A percentile compares a stretch with the other conserved stretches of the same genome.
Conservation (phyloP, 1,140 invertebrate species). For the Caenorhabditis brenneri region DNA sequence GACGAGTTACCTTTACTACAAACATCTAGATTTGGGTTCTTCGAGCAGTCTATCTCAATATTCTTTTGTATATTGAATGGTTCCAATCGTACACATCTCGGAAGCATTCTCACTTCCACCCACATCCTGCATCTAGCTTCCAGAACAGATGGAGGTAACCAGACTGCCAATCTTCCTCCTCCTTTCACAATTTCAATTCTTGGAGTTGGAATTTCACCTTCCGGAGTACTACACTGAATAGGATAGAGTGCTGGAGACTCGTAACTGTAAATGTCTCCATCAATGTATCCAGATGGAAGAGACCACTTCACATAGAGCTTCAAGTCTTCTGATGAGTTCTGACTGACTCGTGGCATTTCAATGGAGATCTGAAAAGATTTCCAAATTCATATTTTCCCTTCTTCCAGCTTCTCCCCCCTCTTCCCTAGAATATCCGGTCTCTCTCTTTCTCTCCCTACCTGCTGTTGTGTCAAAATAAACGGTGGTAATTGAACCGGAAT, state of each 20-base stretch:
- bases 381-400: too few relatives aligned
- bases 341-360: slow-evolving; percentile 33
- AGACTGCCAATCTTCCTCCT: slow-evolving; percentile 50
- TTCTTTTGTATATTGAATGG: slow-evolving; percentile 55
- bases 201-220: slow-evolving; percentile 56
- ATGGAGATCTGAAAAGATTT: slow-evolving; percentile 39
- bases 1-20: slow-evolving; percentile 51
- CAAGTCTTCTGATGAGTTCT: neutral
- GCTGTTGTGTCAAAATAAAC: slow-evolving; percentile 34
- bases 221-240: slow-evolving; percentile 55
- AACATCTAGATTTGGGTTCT: slow-evolving; percentile 47
- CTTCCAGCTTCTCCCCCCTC: too few relatives aligned
- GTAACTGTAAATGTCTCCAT: slow-evolving; percentile 57
- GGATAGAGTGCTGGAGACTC: slow-evolving; percentile 54
- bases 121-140: slow-evolving; percentile 53
- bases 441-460: too few relatives aligned
- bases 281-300: slow-evolving; percentile 51
- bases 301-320: slow-evolving; percentile 50
- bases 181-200: slow-evolving; percentile 53
- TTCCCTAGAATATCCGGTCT: too few relatives aligned
- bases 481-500: slow-evolving; percentile 54
- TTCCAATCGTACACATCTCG: slow-evolving; percentile 53
- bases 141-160: slow-evolving; percentile 49
- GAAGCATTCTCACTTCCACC: slow-evolving; percentile 55
- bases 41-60: slow-evolving; percentile 57